Percentiles rank a stretch among this genome's conserved stretches.
Evolutionary conservation across 2,113 vertebrate species (phyloP).

Genomic region (Tyrannus savana): DNA sequence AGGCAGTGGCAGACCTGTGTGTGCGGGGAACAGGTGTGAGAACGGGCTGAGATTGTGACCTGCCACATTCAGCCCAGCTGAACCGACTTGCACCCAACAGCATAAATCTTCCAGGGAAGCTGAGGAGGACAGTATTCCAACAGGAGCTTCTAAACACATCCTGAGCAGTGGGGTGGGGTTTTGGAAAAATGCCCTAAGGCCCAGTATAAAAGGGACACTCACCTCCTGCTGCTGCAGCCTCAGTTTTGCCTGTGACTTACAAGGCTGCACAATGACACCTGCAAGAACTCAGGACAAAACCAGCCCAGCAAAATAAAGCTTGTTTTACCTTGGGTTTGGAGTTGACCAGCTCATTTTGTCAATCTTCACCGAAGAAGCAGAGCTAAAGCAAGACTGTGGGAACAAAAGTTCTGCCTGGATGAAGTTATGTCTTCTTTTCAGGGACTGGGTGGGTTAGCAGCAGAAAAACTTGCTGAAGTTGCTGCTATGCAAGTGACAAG

Average conservation of each 20-base stretch:
- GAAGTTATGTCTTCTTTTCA: neutral
- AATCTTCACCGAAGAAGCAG: neutral
- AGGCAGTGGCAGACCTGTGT: fast-evolving
- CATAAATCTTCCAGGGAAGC: neutral
- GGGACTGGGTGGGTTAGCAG: neutral
- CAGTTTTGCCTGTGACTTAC: fast-evolving
- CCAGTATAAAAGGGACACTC: neutral
- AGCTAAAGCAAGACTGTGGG: neutral
- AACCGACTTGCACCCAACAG: neutral
- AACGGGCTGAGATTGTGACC: fast-evolving
- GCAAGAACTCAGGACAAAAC: neutral
- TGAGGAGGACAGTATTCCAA: neutral
- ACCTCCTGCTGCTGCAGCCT: neutral
- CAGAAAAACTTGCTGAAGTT: neutral
- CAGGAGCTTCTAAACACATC: neutral
- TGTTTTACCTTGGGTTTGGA: neutral
- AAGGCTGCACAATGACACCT: neutral
- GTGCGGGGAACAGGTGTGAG: neutral
- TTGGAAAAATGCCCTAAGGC: neutral
- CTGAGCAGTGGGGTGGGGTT: neutral
- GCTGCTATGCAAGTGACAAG: neutral
- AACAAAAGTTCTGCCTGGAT: neutral
- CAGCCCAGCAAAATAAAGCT: neutral
- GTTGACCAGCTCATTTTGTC: neutral
- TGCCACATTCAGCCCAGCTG: fast-evolving